Percentiles rank a stretch among this genome's conserved stretches.
These are phyloP conservation scores for Epinotia nisella DNA, from an alignment of 2,888 invertebrate species.

Conservation along the genomic window DNA sequence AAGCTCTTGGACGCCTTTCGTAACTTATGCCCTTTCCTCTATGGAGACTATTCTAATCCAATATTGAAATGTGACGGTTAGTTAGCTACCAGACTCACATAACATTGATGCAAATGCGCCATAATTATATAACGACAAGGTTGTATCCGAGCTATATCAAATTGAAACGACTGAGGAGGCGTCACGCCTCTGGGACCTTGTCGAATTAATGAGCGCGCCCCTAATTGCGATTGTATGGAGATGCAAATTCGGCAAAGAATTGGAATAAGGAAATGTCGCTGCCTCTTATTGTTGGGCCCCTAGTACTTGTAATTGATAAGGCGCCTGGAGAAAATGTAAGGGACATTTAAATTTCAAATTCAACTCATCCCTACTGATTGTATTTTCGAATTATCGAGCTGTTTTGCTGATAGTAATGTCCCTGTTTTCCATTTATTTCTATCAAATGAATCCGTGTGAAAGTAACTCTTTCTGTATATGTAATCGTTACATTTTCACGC, in stretches of 20 bases:
- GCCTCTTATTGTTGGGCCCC: constrained; percentile 68
- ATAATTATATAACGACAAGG: constrained; percentile 70
- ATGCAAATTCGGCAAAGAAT: constrained; percentile 77
- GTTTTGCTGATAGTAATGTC: constrained; percentile 24
- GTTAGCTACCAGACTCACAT: constrained; percentile 67
- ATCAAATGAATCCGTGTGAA: neutral
- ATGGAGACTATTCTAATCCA: constrained; percentile 61
- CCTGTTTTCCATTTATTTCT: constrained; percentile 12
- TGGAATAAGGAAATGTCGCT: constrained; percentile 68
- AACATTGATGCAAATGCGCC: constrained; percentile 74
- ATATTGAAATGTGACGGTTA: constrained; percentile 70
- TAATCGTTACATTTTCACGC: no score
- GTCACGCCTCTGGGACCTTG: constrained; percentile 60
- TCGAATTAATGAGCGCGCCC: constrained; percentile 66
- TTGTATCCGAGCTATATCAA: constrained; percentile 65
- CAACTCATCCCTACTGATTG: constrained; percentile 61
- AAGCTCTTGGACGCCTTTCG: neutral
- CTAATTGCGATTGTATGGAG: constrained; percentile 81
- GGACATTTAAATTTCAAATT: constrained; percentile 78
- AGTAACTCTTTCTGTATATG: neutral
- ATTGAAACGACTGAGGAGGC: constrained; percentile 60
- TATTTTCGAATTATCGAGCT: constrained; percentile 32
- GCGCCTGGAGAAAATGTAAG: constrained; percentile 58
- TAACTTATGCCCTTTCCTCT: constrained; percentile 25
- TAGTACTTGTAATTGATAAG: constrained; percentile 82